Base-by-base conservation (phyloP, 2,888 invertebrate species). In the Harpagoxenus sublaevis region DNA sequence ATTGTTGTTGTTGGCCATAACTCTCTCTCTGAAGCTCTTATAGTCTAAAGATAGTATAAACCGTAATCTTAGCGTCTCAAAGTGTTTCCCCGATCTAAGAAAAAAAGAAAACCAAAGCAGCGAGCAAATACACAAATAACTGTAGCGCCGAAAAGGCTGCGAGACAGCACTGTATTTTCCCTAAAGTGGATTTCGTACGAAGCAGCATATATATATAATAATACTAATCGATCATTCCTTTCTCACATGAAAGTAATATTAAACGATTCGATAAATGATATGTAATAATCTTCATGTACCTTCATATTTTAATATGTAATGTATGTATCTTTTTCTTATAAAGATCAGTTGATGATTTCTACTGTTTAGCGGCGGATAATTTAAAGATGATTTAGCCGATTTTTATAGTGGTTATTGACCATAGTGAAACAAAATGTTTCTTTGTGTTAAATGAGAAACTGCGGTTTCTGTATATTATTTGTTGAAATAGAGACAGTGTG, bases 221-320 rank as follows among this genome's bases (percentile, higher is more conserved):
- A 71, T 88, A 88, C 84, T 91, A 91, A 91, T 88, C 53, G 87
- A 91, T 91, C 91, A 91, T 91, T 91, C 91, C 91, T 89, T 90
- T 89, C 84, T 86, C 89, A 88, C 87, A 87, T 88, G 89, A 88
- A 85, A 88, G 71, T 86, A 89, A 84, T 86, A 83, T 85, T 86
- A 86, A 68, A 83, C 74, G 62, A 75, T 77, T 84, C 55, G 65
- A 84, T 83, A 62, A 84, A 66, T 63, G 5, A 79, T 71, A 60
- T 66, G 55, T 84, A 82, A 74, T 65, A 63, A 83, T 78, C 65
- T 53, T 66, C 28, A 70, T 65, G 77, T 65, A 84, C 77, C 75
- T 87, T 55, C 55, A 65, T 84, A 81, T 84, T 84, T 87, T 81
- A 84, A 87, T 87, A 73, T 84, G 62, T 66, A 60, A 79, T 79